Conservation (phyloP, 2,797 vertebrate genomes). For the Esox lucius region DNA sequence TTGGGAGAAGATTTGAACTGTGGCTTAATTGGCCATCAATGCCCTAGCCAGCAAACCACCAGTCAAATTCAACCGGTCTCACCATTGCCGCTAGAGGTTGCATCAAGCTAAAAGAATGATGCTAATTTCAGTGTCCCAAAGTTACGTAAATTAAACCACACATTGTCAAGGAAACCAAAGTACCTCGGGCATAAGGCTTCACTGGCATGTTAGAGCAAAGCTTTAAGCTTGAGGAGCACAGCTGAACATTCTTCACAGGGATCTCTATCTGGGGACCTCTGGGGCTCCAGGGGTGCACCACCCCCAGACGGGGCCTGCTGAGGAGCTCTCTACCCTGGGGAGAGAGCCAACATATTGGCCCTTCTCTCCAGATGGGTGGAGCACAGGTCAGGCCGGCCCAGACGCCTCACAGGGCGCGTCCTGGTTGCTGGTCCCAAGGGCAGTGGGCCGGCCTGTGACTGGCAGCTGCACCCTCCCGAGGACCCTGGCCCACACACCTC, state of each 20-base stretch:
- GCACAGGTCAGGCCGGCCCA: background rate
- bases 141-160: background rate
- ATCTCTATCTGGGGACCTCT: conserved; percentile 18
- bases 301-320: conserved; percentile 52
- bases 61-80: too few relatives aligned
- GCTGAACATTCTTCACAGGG: conserved; percentile 14
- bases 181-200: background rate
- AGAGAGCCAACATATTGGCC: conserved; percentile 51
- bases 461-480: conserved; percentile 62
- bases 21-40: too few relatives aligned
- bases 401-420: background rate
- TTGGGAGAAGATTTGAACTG: too few relatives aligned
- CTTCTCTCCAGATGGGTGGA: conserved; percentile 24
- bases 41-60: too few relatives aligned
- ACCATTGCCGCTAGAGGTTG: too few relatives aligned
- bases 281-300: conserved; percentile 31
- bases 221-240: conserved; percentile 11
- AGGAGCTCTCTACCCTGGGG: conserved; percentile 54
- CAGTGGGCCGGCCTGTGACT: conserved; percentile 60
- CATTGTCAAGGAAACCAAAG: background rate
- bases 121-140: background rate
- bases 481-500: conserved; percentile 51
- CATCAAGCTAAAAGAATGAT: conserved; percentile 23
- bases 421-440: conserved; percentile 51
- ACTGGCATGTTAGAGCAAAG: background rate